A percentile compares a stretch with the other conserved stretches of the same genome.
phyloP scores from a whole-genome alignment of 2,113 vertebrate species.

The Periophthalmodon schlosseri region DNA sequence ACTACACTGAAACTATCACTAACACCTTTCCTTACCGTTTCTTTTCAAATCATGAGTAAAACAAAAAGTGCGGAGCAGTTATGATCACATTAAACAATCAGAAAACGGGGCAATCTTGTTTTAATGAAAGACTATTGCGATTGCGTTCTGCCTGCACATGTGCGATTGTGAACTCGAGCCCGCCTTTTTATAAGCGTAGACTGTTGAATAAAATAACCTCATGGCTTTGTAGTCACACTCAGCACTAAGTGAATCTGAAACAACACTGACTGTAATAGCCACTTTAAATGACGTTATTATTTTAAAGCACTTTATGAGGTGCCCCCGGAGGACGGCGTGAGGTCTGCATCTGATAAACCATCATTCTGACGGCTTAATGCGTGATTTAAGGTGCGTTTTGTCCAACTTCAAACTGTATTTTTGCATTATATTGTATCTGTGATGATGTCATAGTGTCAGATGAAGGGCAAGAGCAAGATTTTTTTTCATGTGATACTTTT shows the following conservation, averaged over 20 bases:
- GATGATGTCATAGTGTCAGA: too few species aligned
- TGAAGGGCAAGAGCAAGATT: too few species aligned
- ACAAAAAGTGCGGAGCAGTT: too few species aligned
- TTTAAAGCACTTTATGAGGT: conserved; percentile 57
- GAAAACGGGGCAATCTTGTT: not conserved
- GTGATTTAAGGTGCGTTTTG: too few species aligned
- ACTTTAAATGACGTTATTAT: conserved; percentile 63
- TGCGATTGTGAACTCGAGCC: not conserved
- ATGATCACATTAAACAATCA: too few species aligned
- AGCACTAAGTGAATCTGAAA: conserved; percentile 38
- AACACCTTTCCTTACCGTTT: too few species aligned
- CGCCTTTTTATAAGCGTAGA: not conserved
- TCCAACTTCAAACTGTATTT: too few species aligned
- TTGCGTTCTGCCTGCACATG: not conserved
- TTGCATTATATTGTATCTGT: too few species aligned
- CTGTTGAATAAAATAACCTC: conserved; percentile 40
- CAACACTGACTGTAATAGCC: conserved; percentile 63
- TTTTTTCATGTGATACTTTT: too few species aligned
- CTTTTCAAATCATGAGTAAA: too few species aligned
- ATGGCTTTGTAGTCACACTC: not conserved
- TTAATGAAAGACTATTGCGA: not conserved
- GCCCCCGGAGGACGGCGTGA: conserved; percentile 32
- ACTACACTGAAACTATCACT: too few species aligned
- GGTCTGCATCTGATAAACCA: not conserved
- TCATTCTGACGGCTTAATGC: not conserved